Evolutionary conservation across 2,797 vertebrate species (phyloP).

Genomic region (Urophycis tenuis): DNA sequence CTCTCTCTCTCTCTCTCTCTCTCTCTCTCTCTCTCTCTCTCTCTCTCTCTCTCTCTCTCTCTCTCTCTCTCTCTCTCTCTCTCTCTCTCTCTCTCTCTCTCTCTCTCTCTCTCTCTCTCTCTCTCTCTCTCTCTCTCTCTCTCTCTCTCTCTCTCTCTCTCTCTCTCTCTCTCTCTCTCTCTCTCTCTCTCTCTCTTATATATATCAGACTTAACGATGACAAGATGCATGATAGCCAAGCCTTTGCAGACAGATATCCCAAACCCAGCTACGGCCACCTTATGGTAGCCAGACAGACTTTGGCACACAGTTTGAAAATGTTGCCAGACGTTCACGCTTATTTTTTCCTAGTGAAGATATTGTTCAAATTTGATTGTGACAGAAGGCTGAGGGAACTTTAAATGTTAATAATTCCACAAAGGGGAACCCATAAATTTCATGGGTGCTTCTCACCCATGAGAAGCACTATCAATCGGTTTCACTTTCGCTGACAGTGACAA

Average conservation of each 20-base stretch:
- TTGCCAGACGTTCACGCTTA: background rate
- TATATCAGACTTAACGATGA: slow-evolving; percentile 30
- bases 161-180: too few species aligned
- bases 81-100: too few species aligned
- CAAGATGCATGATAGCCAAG: slow-evolving; percentile 33
- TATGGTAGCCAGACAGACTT: slow-evolving; percentile 15
- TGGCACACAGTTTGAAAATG: background rate
- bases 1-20: too few species aligned
- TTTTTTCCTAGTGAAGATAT: slow-evolving; percentile 19
- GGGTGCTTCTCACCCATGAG: too few species aligned
- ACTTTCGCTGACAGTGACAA: background rate
- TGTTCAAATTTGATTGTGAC: background rate
- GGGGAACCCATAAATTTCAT: background rate
- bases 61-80: too few species aligned
- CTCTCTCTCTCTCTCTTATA: too few species aligned
- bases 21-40: too few species aligned
- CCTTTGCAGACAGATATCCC: slow-evolving; percentile 38
- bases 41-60: too few species aligned
- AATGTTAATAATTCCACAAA: background rate
- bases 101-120: too few species aligned
- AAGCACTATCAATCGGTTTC: background rate
- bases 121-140: too few species aligned
- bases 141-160: too few species aligned
- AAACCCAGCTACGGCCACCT: slow-evolving; percentile 33
- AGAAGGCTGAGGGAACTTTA: background rate